phyloP scores from a whole-genome alignment of 2,113 vertebrate species.

The Oenanthe melanoleuca region DNA sequence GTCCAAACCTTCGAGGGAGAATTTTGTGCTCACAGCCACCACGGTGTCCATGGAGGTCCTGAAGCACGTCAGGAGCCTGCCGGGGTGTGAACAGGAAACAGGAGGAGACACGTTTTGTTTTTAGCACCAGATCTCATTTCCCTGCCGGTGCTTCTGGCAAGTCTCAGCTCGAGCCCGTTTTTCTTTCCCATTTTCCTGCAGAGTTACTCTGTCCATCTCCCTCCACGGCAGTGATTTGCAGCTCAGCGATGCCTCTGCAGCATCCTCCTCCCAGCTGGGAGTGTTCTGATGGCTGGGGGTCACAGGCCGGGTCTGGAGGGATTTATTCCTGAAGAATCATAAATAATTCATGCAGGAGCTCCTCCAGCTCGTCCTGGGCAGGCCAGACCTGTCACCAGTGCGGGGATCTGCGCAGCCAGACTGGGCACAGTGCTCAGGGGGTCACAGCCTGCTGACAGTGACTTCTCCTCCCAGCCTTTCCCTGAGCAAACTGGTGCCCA shows the following conservation, averaged over 20 bases:
- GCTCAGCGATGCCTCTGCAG: background rate
- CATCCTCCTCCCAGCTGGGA: background rate
- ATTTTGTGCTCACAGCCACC: background rate
- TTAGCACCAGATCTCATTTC: background rate
- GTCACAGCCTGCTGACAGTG: background rate
- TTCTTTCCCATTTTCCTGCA: background rate
- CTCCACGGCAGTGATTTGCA: fast-evolving
- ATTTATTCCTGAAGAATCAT: background rate
- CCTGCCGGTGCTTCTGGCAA: background rate
- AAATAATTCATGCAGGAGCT: background rate
- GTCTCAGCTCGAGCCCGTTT: background rate
- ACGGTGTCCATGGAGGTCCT: background rate
- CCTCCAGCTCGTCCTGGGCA: background rate
- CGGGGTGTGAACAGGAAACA: background rate
- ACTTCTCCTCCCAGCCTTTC: background rate
- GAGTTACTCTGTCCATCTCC: background rate
- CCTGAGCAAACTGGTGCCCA: background rate
- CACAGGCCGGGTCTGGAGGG: background rate
- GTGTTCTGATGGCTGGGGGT: background rate
- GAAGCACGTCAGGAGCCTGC: background rate
- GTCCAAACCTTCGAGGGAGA: background rate
- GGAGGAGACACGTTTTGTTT: background rate
- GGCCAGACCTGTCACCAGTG: background rate
- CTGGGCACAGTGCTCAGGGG: background rate
- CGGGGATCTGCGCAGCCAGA: background rate